A percentile compares a stretch with the other conserved stretches of the same genome.
Conservation (phyloP, 2,113 vertebrate genomes). For the Eulacestoma nigropectus region DNA sequence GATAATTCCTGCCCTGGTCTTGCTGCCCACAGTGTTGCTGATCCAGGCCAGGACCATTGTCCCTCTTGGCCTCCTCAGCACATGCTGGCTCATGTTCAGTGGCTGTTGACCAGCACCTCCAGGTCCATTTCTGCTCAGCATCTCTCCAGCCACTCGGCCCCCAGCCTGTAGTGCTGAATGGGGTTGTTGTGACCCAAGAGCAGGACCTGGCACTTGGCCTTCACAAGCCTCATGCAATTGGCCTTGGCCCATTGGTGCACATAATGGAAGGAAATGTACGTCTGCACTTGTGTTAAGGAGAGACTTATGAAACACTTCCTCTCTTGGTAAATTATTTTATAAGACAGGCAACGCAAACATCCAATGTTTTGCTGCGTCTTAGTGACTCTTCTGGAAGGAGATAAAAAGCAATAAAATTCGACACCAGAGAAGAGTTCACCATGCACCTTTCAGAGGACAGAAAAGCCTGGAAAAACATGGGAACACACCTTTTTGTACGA, state of each 20-base stretch:
- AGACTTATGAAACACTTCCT: background rate
- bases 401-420: background rate
- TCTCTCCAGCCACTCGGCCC: background rate
- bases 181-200: background rate
- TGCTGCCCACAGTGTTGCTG: background rate
- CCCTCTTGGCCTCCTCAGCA: background rate
- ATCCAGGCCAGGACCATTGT: background rate
- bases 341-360: background rate
- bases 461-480: background rate
- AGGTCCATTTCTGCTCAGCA: background rate
- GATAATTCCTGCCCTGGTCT: background rate
- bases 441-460: background rate
- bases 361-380: background rate
- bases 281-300: background rate
- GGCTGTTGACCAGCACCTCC: fast-evolving
- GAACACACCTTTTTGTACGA: background rate
- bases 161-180: fast-evolving
- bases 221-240: background rate
- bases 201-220: background rate
- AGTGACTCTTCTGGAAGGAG: background rate
- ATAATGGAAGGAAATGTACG: background rate
- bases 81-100: background rate
- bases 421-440: background rate
- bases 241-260: background rate
- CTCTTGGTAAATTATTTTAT: background rate